phyloP scores from a whole-genome alignment of 2,888 invertebrate species.

The Caradrina clavipalpis region DNA sequence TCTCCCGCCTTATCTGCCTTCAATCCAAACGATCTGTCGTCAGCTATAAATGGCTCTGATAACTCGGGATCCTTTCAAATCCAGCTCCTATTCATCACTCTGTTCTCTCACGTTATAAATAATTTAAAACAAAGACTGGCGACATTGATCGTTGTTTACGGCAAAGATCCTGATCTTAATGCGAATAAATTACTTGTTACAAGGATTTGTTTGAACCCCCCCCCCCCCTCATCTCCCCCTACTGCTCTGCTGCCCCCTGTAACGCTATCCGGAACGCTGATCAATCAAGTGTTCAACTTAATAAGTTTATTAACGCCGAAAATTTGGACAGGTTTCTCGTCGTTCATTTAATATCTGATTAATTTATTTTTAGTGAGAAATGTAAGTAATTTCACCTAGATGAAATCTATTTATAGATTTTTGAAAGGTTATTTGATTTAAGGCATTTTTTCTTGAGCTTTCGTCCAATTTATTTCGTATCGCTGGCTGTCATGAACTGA shows the following conservation, averaged over 20 bases:
- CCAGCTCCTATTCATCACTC: constrained; percentile 60
- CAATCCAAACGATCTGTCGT: constrained; percentile 49
- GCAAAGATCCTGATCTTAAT: constrained; percentile 71
- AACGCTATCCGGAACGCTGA: constrained; percentile 56
- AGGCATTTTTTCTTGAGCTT: constrained; percentile 19
- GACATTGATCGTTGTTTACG: constrained; percentile 70
- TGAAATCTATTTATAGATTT: constrained; percentile 9
- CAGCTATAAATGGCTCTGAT: constrained; percentile 54
- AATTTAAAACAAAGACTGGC: constrained; percentile 68
- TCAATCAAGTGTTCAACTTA: constrained; percentile 67
- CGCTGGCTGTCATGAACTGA: constrained; percentile 22
- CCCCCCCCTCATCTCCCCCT: constrained; percentile 16
- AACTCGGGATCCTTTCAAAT: constrained; percentile 54
- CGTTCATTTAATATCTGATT: constrained; percentile 47
- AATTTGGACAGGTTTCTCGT: constrained; percentile 40
- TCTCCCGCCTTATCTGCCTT: constrained; percentile 36
- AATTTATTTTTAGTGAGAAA: constrained; percentile 51
- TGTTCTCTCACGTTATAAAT: constrained; percentile 64
- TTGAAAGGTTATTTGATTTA: not conserved
- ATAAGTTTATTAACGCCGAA: constrained; percentile 64
- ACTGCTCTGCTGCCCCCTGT: constrained; percentile 27
- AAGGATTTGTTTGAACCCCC: constrained; percentile 59
- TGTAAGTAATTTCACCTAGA: constrained; percentile 23
- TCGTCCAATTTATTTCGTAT: constrained; percentile 33
- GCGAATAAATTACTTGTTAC: constrained; percentile 71